Base-by-base conservation (phyloP, 2,888 invertebrate genomes). In the Mechanitis mazaeus region DNA sequence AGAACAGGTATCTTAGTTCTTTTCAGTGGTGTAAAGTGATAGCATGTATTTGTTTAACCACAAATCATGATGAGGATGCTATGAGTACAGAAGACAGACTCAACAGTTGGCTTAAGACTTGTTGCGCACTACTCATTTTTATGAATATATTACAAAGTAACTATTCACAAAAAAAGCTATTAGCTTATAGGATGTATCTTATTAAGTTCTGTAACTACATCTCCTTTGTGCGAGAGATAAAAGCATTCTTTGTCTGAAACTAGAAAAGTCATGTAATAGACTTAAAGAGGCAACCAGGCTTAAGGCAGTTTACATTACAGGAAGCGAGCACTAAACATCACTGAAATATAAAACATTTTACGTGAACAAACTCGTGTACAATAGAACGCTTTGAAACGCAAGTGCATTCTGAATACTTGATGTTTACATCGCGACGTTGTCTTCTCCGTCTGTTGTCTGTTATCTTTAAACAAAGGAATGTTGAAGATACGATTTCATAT, bases 61-160 rank as follows among this genome's bases (percentile, higher is more conserved):
- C 64, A 66, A 64, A 64, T 64, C 59, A 61, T 63, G 58, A 64
- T 63, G 70, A 70, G 67, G 71, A 69, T 72, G 68, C 73, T 73
- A 74, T 68, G 69, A 68, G 69, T 72, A 72, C 69, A 72, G 70
- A 64, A 73, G 75, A 70, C 70, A 68, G 74, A 81, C 76, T 88
- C 89, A 88, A 88, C 87, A 87, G 89, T 84, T 89, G 87, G 81
- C 77, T 66, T 71, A 79, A 71, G 72, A 89, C 89, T 88, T 89
- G 89, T 89, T 89, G 89, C 89, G 78, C 78, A 79, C 78, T 80
- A 75, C 71, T 76, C 71, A 72, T 70, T 72, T 72, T 67, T 72
- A 76, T 79, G 79, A 83, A 82, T 83, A 80, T 74, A 80, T 81
- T 81, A 78, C 75, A 78, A 78, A 20, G 20, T 73, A 75, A 79